phyloP scores from a whole-genome alignment of 1,140 invertebrate genomes.

The Pseudomyrmex sp. region DNA sequence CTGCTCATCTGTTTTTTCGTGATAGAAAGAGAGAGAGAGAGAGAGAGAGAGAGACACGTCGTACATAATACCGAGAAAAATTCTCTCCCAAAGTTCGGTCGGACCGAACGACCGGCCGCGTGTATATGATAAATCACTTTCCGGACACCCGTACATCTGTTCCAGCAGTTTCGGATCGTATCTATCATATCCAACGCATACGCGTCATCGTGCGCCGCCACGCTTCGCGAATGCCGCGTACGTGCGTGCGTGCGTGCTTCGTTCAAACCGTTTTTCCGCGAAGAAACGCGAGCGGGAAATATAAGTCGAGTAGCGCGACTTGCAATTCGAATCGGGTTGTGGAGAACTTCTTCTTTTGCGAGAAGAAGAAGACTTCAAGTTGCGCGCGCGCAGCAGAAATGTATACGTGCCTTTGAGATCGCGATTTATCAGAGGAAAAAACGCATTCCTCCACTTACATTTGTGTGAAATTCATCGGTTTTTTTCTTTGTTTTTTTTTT shows the following conservation, averaged over 20 bases:
- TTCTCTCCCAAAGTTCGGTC: constrained; percentile 14
- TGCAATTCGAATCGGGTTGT: constrained; percentile 5
- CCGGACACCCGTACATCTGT: constrained; percentile 66
- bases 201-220: neutral
- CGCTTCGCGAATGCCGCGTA: neutral
- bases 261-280: neutral
- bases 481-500: neutral
- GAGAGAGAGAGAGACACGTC: neutral
- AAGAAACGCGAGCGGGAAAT: neutral
- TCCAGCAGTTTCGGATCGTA: constrained; percentile 63
- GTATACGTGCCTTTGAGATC: neutral
- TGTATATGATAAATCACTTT: constrained; percentile 65
- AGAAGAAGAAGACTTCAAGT: neutral
- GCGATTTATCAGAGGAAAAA: neutral
- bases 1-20: neutral
- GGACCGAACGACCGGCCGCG: neutral
- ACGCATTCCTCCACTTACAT: neutral
- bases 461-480: neutral
- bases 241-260: neutral
- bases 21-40: too few species aligned
- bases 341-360: neutral
- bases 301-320: constrained; percentile 9
- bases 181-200: constrained; percentile 37
- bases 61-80: constrained; percentile 46
- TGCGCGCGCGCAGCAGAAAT: constrained; percentile 14